phyloP scores from a whole-genome alignment of 1,140 invertebrate species.

The Leptestheria dahalacensis region DNA sequence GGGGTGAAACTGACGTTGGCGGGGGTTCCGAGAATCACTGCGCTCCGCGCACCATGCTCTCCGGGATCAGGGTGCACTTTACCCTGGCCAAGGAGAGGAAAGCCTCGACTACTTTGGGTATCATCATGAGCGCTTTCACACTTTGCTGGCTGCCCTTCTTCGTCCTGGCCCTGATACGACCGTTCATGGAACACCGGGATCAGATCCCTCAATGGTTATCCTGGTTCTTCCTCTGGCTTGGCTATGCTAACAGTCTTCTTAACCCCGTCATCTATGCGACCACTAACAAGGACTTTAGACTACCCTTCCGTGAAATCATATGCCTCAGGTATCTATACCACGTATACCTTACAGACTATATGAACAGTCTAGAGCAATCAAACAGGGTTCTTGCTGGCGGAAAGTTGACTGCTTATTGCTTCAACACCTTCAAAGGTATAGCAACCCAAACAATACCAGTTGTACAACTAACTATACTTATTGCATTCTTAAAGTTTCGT shows the following conservation, averaged over 20 bases:
- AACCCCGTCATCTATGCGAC: slow-evolving; percentile 91
- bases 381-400: too few relatives aligned
- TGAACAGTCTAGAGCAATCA: too few relatives aligned
- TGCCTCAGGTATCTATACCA: slow-evolving; percentile 46
- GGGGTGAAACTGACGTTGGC: too few relatives aligned
- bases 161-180: slow-evolving; percentile 69
- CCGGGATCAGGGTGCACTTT: slow-evolving; percentile 37
- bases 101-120: slow-evolving; percentile 87
- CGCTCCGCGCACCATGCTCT: background rate
- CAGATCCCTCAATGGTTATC: slow-evolving; percentile 42
- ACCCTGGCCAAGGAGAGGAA: slow-evolving; percentile 78
- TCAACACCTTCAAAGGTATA: too few relatives aligned
- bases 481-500: too few relatives aligned
- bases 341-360: too few relatives aligned
- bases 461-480: too few relatives aligned
- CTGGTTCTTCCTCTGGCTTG: slow-evolving; percentile 66
- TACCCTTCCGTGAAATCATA: slow-evolving; percentile 79
- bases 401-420: too few relatives aligned
- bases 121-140: slow-evolving; percentile 93
- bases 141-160: slow-evolving; percentile 97
- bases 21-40: too few relatives aligned
- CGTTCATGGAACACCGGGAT: slow-evolving; percentile 45
- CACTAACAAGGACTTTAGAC: slow-evolving; percentile 77
- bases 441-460: too few relatives aligned
- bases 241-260: slow-evolving; percentile 80